A percentile compares a stretch with the other conserved stretches of the same genome.
Conservation (phyloP, 1,140 invertebrate genomes). For the Solenopsis invicta region DNA sequence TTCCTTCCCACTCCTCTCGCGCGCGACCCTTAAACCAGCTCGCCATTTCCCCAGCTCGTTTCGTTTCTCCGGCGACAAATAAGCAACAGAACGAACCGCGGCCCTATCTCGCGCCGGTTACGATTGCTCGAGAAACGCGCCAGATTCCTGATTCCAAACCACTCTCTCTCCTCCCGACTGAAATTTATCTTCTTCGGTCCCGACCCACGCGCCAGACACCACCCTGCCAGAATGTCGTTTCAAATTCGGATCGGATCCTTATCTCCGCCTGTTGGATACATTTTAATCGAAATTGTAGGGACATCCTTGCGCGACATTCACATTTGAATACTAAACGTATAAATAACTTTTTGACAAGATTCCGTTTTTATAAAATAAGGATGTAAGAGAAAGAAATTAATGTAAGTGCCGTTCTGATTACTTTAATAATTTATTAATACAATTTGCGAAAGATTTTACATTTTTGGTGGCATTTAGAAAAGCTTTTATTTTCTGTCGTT, state of each 20-base stretch:
- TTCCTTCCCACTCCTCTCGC: constrained; percentile 13
- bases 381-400: not conserved
- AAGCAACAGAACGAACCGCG: constrained; percentile 74
- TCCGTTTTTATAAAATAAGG: not conserved
- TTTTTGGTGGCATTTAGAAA: no score
- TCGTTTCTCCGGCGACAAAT: constrained; percentile 77
- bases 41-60: constrained; percentile 73
- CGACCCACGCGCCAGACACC: constrained; percentile 18
- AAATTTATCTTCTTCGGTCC: constrained; percentile 77
- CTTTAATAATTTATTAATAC: not conserved
- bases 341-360: constrained; percentile 29
- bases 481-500: no score
- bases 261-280: constrained; percentile 44
- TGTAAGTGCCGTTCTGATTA: not conserved
- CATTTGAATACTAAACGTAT: constrained; percentile 44
- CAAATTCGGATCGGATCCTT: constrained; percentile 72
- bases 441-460: not conserved
- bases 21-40: constrained; percentile 47
- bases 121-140: constrained; percentile 68
- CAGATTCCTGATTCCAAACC: constrained; percentile 71
- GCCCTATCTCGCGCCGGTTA: constrained; percentile 72
- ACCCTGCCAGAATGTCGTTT: constrained; percentile 57
- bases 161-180: constrained; percentile 29
- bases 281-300: constrained; percentile 61
- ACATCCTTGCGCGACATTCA: constrained; percentile 6